Conservation (phyloP, 2,888 invertebrate genomes). For the Teinopalpus imperialis region DNA sequence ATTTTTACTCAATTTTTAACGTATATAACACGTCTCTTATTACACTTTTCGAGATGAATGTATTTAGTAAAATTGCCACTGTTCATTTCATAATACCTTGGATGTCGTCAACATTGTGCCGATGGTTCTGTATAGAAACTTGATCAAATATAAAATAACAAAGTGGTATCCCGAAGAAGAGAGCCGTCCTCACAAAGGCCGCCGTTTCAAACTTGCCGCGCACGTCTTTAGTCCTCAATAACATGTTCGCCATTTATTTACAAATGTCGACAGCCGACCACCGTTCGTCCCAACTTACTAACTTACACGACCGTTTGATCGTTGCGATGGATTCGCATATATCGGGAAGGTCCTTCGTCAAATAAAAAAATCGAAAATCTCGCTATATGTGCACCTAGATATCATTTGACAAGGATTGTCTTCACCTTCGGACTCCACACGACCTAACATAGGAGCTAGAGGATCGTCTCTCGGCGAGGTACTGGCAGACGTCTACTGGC, state of each 20-base stretch:
- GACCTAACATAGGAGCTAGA: constrained; percentile 43
- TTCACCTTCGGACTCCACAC: constrained; percentile 27
- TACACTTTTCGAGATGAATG: too few relatives aligned
- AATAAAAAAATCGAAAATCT: constrained; percentile 70
- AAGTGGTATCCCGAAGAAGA: constrained; percentile 59
- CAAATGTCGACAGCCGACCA: too few relatives aligned
- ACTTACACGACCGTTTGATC: too few relatives aligned
- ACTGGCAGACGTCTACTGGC: too few relatives aligned
- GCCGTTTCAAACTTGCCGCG: constrained; percentile 53
- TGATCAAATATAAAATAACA: constrained; percentile 47
- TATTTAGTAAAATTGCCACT: too few relatives aligned
- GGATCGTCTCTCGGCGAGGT: constrained; percentile 34
- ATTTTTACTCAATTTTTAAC: too few relatives aligned
- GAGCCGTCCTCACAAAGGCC: constrained; percentile 51
- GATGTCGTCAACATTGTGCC: neutral
- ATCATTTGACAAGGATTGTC: constrained; percentile 45
- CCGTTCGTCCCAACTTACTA: too few relatives aligned
- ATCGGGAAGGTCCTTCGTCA: too few relatives aligned
- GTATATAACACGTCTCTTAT: too few relatives aligned
- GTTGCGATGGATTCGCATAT: too few relatives aligned
- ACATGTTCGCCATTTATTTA: constrained; percentile 71
- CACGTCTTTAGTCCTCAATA: constrained; percentile 65
- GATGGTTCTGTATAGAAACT: constrained; percentile 17
- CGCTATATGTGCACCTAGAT: constrained; percentile 56
- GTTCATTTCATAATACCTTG: too few relatives aligned